These are phyloP conservation scores for Scaeva pyrastri DNA, from an alignment of 2,888 invertebrate species.

Conservation along the genomic window DNA sequence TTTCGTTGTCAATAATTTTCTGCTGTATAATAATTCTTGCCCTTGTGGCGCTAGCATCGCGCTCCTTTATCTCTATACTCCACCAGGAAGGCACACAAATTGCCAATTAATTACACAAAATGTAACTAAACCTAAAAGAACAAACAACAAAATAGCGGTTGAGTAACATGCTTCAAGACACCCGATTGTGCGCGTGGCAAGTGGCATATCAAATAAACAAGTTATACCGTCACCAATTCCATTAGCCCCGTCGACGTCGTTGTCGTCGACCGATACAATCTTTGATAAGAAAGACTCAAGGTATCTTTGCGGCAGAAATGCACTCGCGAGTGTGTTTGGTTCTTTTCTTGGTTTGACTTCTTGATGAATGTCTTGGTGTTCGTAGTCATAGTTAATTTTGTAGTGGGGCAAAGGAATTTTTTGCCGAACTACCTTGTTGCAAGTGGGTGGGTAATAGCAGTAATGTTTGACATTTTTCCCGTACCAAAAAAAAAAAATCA, in stretches of 20 bases:
- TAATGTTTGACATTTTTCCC: conserved; percentile 32
- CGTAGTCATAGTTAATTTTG: neutral
- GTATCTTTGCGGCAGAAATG: conserved; percentile 6
- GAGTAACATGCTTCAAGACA: conserved; percentile 18
- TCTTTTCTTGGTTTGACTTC: conserved; percentile 12
- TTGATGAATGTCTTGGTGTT: neutral
- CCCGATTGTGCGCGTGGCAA: conserved; percentile 27
- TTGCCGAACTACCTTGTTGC: neutral
- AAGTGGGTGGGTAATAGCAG: conserved; percentile 33
- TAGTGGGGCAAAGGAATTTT: conserved; percentile 1
- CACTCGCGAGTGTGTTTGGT: conserved; percentile 4
- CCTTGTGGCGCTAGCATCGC: conserved; percentile 41
- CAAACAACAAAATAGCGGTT: neutral
- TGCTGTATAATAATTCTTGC: conserved; percentile 15
- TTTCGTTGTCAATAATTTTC: neutral
- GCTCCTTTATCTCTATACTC: neutral
- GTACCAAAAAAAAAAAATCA: neutral
- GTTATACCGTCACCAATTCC: conserved; percentile 15
- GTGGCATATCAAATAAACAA: conserved; percentile 1
- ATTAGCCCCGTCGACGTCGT: neutral
- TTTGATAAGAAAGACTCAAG: conserved; percentile 22
- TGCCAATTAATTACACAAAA: conserved; percentile 23
- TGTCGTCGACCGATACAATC: neutral
- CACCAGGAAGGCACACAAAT: conserved; percentile 9
- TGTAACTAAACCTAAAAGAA: neutral